Evolutionary conservation across 2,888 invertebrate species (phyloP), one percentile per base, ranked within the genome.

Genomic region (Caenorhabditis afra): DNA sequence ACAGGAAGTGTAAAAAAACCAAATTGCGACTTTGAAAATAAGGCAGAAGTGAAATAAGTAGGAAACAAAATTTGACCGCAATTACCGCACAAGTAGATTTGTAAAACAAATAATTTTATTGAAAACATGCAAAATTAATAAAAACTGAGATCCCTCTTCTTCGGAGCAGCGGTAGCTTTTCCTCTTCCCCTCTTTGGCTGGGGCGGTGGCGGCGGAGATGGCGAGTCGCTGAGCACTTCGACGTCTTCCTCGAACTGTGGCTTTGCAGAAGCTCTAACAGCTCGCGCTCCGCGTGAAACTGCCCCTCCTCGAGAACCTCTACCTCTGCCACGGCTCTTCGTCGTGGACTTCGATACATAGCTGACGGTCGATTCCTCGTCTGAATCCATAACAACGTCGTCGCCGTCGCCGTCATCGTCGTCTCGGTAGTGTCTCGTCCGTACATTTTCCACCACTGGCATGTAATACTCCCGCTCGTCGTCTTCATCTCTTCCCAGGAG

Each of bases 71-170:
- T 55, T 50, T 10, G 14, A 5, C 50, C 4, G n/a, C n/a, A n/a
- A n/a, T n/a, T n/a, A n/a, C n/a, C n/a, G n/a, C n/a, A n/a, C n/a
- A n/a, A n/a, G n/a, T n/a, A n/a, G n/a, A n/a, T n/a, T n/a, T n/a
- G 29, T 29, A 29, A 29, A 29, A 29, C 29, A 29, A 52, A 29
- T 37, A 16, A 39, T 2, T 14, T 18, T 39, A n/a, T n/a, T n/a
- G 8, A 16, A 55, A 37, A 2, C 8, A 35, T 55, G 39, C 22
- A 39, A 55, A 16, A 37, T 16, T 39, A n/a, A n/a, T 16, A 67
- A 23, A 58, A 67, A 16, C 67, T 58, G 11, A 70, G 44, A 41
- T 70, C 70, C 14, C 53, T 53, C n/a, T 61, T 61, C 20, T 47
- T 70, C 2, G 58, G 0, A 14, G 53, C 39, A 1, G 39, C 20